Base-by-base conservation (phyloP, 2,888 invertebrate genomes). In the Lymantria dispar region DNA sequence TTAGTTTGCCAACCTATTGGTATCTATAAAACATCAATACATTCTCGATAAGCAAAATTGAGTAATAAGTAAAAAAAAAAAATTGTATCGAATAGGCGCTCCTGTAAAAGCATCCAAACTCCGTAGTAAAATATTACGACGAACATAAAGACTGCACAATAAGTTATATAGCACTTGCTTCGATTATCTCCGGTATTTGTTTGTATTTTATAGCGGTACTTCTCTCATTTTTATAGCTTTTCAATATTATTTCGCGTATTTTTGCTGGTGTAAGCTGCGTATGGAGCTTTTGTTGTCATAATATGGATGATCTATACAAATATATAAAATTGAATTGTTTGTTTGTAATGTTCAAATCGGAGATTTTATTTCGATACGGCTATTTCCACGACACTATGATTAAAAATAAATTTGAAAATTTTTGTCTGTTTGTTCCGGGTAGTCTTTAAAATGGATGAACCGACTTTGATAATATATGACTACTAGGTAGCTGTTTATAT, bases 231-330 rank as follows among this genome's bases (percentile, higher is more conserved):
- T 90, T 90, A 90, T 84, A 69, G 83, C 76, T 80, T 86, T 86
- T 84, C 89, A 83, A 89, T 90, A 90, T 89, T 88, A 89, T 90
- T 87, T 88, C 82, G 82, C 84, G 81, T 81, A 76, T 87, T 83
- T 81, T 87, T 80, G 52, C 72, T 76, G 40, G 8, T 7, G 14
- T 40, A 40, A 14, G 40, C 38, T 14, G 38, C n/a, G 9, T 56
- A 55, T 50, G 49, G 52, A 58, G 38, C 3, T 12, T n/a, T 38
- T 9, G n/a, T 38, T 58, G 58, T 64, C 51, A 40, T 73, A 56
- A 30, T 56, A 48, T 76, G 81, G 88, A 86, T 76, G 55, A 15
- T n/a, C n/a, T n/a, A n/a, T n/a, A n/a, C n/a, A n/a, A n/a, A n/a
- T n/a, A n/a, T n/a, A n/a, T n/a, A n/a, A n/a, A n/a, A n/a, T n/a